Base-by-base conservation (phyloP, 2,113 vertebrate genomes). In the Lophura nycthemera region DNA sequence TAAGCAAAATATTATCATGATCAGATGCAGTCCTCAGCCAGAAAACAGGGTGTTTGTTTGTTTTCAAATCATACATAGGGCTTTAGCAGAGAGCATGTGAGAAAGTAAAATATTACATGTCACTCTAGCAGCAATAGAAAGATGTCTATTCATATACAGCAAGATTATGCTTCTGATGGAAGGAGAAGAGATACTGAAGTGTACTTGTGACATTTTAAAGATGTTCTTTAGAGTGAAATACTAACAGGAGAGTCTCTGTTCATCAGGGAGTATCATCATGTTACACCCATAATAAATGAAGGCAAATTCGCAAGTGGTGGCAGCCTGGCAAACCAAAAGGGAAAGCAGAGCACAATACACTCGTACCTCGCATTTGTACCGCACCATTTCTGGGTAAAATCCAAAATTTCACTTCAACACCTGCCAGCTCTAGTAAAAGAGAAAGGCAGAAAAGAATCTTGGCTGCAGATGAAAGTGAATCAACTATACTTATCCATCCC, bases 101-200 rank as follows among this genome's bases (percentile, higher is more conserved):
- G 27, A 8, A 87, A 66, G 4, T 48, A 75, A 64, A 86, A 83
- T 75, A 8, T 42, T 85, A 25, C 19, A 16, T 32, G 76, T 74
- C 18, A 45, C 25, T 80, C 56, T 14, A 61, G 91, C 17, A 43
- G 69, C 38, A 67, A 50, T 5, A 48, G 50, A 63, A 85, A 63
- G 8, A 47, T 69, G 38, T 25, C 74, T 59, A 1, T 21, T 22
- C 16, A 79, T 74, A 72, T 63, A 70, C 22, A 73, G 21, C 40
- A 79, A 45, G 40, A 69, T 9, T 5, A 0, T 64, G 19, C 16
- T 89, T 50, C 87, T 67, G 63, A 69, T 76, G 24, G 25, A 80
- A 89, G 43, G n/a, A 0, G 0, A 67, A 0, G 3, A 89, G n/a
- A 56, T 0, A 4, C 34, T 1, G 0, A 63, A 83, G 18, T 32